These are phyloP conservation scores for Turnix velox DNA, from an alignment of 2,113 vertebrate genomes.

Conservation along the genomic window DNA sequence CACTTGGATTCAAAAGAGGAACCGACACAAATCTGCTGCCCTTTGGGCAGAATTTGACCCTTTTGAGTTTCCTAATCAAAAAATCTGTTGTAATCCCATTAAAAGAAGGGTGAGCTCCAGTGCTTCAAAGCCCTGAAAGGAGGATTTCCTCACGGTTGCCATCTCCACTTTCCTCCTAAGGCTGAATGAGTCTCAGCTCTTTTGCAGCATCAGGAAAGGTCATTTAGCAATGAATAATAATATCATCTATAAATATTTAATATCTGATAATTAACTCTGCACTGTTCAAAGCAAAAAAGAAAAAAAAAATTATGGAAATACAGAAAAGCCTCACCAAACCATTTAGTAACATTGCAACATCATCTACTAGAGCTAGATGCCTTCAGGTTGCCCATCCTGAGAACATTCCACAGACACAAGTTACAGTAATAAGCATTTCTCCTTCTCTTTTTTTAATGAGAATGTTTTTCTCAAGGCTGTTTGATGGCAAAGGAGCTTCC, in stretches of 20 bases:
- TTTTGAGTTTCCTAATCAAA: slow-evolving; percentile 7
- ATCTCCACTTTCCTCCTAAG: accelerated
- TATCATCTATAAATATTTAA: slow-evolving; percentile 32
- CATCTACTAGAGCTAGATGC: neutral
- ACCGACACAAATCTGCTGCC: neutral
- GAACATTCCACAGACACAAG: neutral
- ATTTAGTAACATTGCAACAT: neutral
- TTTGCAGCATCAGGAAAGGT: neutral
- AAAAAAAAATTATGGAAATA: neutral
- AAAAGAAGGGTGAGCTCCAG: neutral
- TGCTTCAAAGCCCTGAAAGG: neutral
- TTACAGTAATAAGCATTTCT: neutral
- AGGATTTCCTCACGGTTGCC: neutral
- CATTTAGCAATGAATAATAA: neutral
- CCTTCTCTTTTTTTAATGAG: neutral
- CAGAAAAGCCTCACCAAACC: neutral
- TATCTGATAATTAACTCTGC: slow-evolving; percentile 13
- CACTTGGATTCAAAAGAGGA: neutral
- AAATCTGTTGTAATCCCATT: neutral
- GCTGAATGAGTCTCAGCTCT: neutral
- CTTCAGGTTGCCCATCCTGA: neutral
- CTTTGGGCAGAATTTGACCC: neutral
- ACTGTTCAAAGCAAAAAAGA: neutral
- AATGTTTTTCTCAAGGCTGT: neutral
- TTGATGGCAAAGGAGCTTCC: neutral